Base-by-base conservation (phyloP, 2,113 vertebrate genomes). In the Microcebus ravelobensis region DNA sequence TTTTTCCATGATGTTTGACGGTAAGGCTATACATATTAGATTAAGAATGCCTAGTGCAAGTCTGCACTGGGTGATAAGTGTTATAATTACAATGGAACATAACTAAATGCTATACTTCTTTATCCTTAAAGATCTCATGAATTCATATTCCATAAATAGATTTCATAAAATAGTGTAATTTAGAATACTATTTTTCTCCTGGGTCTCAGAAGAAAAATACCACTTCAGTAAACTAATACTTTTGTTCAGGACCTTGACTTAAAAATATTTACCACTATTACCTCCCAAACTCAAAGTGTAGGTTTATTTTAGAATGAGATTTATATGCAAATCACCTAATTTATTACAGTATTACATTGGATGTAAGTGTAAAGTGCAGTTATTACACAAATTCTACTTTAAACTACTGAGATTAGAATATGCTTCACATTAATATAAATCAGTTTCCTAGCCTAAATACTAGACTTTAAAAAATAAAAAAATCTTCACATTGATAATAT, bases 111-210 rank as follows among this genome's bases (percentile, higher is more conserved):
- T 79, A 39, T 36, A 84, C 39, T 73, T 97, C 59, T 91, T 95
- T n/a, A 90, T 34, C 23, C 29, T 97, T 59, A 71, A 91, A 92
- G 74, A 77, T 17, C 61, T 34, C 50, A 25, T 71, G 25, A 88
- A 17, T 90, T n/a, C 21, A 65, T 73, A 89, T 61, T 91, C 31
- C 52, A 85, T 74, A 68, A 84, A 57, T 25, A 84, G 55, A 95
- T 87, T 96, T 96, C n/a, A 94, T 76, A 92, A 97, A 95, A 74
- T n/a, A 86, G 13, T 83, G 74, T 21, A 65, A 23, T 68, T 93
- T 48, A 90, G 36, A 71, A 4, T 67, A 31, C 21, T 91, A 68
- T 63, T 94, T 93, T 97, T 85, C 67, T 74, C 36, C 36, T 76
- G 31, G 17, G 9, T 39, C 17, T 86, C 27, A 59, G 50, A 87